Evolutionary conservation across 2,113 vertebrate genomes (phyloP).

Genomic region (Clarias gariepinus): DNA sequence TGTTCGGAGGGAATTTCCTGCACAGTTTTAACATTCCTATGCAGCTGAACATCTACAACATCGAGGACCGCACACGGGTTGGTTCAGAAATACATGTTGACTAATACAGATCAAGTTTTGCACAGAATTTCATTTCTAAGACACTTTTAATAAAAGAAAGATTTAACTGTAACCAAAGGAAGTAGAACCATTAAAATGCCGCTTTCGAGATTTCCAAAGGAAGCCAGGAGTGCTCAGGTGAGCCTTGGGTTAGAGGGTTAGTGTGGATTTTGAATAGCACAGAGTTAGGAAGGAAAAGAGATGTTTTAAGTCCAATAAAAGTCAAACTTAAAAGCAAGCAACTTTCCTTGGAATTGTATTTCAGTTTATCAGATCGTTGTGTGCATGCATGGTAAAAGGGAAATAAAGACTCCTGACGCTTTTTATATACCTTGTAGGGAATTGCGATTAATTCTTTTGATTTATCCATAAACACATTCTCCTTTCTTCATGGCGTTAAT

Average conservation of each 20-base stretch:
- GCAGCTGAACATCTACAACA: constrained; percentile 96
- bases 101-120: neutral
- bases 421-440: too few relatives aligned
- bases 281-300: neutral
- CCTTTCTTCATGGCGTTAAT: too few relatives aligned
- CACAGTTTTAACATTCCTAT: constrained; percentile 99
- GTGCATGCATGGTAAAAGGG: too few relatives aligned
- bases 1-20: constrained; percentile 96
- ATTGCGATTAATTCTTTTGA: too few relatives aligned
- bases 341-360: too few relatives aligned
- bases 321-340: too few relatives aligned
- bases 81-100: constrained; percentile 54
- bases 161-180: neutral
- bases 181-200: neutral
- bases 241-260: neutral
- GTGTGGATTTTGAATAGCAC: neutral
- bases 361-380: too few relatives aligned
- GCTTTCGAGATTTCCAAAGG: neutral
- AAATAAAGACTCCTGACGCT: too few relatives aligned
- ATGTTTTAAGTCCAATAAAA: neutral
- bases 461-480: too few relatives aligned
- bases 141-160: neutral
- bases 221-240: neutral
- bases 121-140: neutral
- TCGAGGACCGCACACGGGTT: constrained; percentile 95